Base-by-base conservation (phyloP, 30 jellyfish, hydroid and myxozoan species). In the Aurelia aurita region DNA sequence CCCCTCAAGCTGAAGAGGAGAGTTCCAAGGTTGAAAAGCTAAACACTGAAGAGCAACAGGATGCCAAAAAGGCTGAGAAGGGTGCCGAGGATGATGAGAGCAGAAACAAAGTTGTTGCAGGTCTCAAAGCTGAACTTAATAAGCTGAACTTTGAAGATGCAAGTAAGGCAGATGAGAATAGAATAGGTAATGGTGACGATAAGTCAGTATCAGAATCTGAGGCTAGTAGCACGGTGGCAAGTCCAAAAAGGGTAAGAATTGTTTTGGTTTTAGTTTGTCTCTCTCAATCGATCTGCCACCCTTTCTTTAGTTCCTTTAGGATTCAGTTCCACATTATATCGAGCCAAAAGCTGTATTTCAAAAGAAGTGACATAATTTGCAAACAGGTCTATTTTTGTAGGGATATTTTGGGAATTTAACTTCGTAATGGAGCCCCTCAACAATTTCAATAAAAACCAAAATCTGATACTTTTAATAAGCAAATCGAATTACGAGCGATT, bases 231-330 rank as follows among this genome's bases (percentile, higher is more conserved):
- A 57, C 93, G 19, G 72, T 72, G n/a, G 44, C 93, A 59, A 84
- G 93, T 20, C 86, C 80, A 1, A 71, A 44, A 84, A 74, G 81
- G 86, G 89, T 79, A 57, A 20, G 87, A 35, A 6, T 35, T 34
- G 20, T 69, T 45, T 3, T 39, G 51, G 43, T 39, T 39, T n/a
- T 39, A 4, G 12, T 39, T 39, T 39, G 51, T 39, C 51, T 6
- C 16, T 6, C 51, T 39, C 51, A 39, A 2, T 39, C 15, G 51
- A 39, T 39, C 15, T 39, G 51, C 51, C 51, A 39, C 43, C 43
- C 0, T 31, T 31, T 5, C 43, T 2, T 31, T 3, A 3, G 0
- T 31, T 31, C 5, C 43, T 31, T 3, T 2, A 5, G 5, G 43
- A 31, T 31, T 31, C 5, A 31, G 43, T 31, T 31, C 43, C 2